phyloP scores from a whole-genome alignment of 1,140 invertebrate species.

The Eubasilissa regina region DNA sequence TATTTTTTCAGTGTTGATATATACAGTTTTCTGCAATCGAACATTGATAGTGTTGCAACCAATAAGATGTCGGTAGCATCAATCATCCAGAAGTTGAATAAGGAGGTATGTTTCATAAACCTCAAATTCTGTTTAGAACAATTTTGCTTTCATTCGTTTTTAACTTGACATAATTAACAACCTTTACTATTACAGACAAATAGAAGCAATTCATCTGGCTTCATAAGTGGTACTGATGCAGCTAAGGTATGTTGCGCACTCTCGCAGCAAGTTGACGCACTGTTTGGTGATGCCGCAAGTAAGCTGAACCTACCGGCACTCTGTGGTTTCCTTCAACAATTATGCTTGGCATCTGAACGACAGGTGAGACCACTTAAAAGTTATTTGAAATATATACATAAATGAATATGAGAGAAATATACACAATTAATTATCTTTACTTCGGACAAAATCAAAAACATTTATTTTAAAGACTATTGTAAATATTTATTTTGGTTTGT shows the following conservation, averaged over 20 bases:
- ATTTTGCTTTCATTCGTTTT: no score
- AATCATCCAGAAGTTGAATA: slow-evolving; percentile 70
- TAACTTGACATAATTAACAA: no score
- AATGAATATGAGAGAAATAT: no score
- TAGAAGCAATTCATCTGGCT: slow-evolving; percentile 73
- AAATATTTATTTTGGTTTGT: no score
- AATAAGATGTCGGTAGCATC: slow-evolving; percentile 71
- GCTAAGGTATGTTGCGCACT: slow-evolving; percentile 90
- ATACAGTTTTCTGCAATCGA: slow-evolving; percentile 85
- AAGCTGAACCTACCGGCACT: slow-evolving; percentile 89
- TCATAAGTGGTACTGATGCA: slow-evolving; percentile 85
- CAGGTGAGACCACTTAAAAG: slow-evolving; percentile 71
- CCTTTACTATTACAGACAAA: slow-evolving; percentile 44
- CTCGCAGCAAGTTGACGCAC: slow-evolving; percentile 87
- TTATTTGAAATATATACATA: slow-evolving; percentile 25
- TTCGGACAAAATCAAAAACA: no score
- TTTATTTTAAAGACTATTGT: neutral
- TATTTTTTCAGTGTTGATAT: slow-evolving; percentile 80
- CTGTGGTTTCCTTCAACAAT: slow-evolving; percentile 84
- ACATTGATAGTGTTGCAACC: slow-evolving; percentile 76
- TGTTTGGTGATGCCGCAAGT: slow-evolving; percentile 89
- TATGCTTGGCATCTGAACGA: slow-evolving; percentile 87
- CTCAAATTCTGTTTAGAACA: no score
- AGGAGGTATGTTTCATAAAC: slow-evolving; percentile 65
- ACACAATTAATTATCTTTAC: no score